A percentile compares a stretch with the other conserved stretches of the same genome.
Evolutionary conservation across 2,888 invertebrate genomes (phyloP).

Genomic region (Copidosoma aretas): DNA sequence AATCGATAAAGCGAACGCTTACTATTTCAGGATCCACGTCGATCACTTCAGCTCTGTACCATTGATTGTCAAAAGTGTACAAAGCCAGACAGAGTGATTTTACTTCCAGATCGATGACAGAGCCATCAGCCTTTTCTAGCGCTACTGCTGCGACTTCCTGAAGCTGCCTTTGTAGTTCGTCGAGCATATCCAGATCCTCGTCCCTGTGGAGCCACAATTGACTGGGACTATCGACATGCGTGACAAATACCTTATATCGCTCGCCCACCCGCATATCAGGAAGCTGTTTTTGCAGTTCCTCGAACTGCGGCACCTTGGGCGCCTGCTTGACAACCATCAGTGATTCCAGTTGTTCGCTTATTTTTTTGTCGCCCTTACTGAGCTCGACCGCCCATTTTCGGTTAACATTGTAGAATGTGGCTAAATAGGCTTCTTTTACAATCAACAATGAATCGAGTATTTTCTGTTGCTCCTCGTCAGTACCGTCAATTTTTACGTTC

Average conservation of each 20-base stretch:
- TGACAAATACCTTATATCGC: conserved; percentile 66
- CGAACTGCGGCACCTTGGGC: conserved; percentile 31
- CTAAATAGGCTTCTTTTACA: conserved; percentile 65
- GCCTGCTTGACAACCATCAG: conserved; percentile 38
- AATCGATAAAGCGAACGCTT: conserved; percentile 79
- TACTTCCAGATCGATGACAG: conserved; percentile 65
- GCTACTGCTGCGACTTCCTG: conserved; percentile 64
- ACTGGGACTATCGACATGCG: conserved; percentile 78
- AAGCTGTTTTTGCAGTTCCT: conserved; percentile 47
- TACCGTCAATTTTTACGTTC: conserved; percentile 54
- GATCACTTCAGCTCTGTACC: conserved; percentile 91
- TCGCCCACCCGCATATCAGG: conserved; percentile 49
- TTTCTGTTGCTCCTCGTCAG: conserved; percentile 62
- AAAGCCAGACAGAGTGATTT: conserved; percentile 77
- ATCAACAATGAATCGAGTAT: conserved; percentile 46
- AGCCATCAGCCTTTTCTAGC: conserved; percentile 61
- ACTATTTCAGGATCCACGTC: conserved; percentile 79
- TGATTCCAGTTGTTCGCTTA: conserved; percentile 64
- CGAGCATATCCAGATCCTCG: conserved; percentile 67
- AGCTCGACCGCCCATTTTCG: conserved; percentile 68
- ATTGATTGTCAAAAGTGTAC: conserved; percentile 82
- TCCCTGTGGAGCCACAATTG: conserved; percentile 77
- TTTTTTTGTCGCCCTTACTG: conserved; percentile 64
- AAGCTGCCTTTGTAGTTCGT: conserved; percentile 70
- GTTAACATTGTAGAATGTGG: conserved; percentile 65